A percentile compares a stretch with the other conserved stretches of the same genome.
phyloP scores from a whole-genome alignment of 2,797 vertebrate species.

The Lepilemur septentrionalis region DNA sequence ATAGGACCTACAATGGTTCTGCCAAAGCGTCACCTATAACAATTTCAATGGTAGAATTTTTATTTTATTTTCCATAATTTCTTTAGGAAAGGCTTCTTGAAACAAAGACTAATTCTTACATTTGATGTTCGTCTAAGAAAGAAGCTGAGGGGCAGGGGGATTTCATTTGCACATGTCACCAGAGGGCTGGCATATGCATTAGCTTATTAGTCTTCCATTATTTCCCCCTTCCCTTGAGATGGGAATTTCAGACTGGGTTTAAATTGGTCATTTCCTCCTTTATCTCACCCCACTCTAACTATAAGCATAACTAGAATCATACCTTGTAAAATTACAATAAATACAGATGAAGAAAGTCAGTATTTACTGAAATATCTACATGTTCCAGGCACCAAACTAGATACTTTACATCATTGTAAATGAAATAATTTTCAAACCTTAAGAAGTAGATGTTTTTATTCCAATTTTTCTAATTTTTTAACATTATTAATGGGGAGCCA shows the following conservation, averaged over 20 bases:
- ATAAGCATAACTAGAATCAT: neutral
- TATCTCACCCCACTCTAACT: neutral
- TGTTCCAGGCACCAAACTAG: neutral
- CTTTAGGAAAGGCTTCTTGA: neutral
- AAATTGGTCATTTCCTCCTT: neutral
- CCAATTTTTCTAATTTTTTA: neutral
- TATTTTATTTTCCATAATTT: neutral
- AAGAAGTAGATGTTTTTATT: neutral
- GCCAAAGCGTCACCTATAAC: neutral
- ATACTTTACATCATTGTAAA: slow-evolving; percentile 5
- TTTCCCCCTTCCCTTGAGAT: neutral
- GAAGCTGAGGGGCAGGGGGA: neutral
- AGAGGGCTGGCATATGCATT: neutral
- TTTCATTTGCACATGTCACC: neutral
- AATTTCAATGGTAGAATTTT: neutral
- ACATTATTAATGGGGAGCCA: neutral
- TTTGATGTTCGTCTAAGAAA: neutral
- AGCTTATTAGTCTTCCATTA: neutral
- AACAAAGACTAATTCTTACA: neutral
- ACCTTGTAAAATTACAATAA: neutral
- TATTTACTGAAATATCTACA: neutral
- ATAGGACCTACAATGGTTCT: neutral
- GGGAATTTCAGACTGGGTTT: neutral
- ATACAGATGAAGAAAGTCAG: neutral
- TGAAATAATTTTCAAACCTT: neutral